These are phyloP conservation scores for Clarias laeviceps DNA, from an alignment of 2,797 vertebrate genomes.

Conservation along the genomic window DNA sequence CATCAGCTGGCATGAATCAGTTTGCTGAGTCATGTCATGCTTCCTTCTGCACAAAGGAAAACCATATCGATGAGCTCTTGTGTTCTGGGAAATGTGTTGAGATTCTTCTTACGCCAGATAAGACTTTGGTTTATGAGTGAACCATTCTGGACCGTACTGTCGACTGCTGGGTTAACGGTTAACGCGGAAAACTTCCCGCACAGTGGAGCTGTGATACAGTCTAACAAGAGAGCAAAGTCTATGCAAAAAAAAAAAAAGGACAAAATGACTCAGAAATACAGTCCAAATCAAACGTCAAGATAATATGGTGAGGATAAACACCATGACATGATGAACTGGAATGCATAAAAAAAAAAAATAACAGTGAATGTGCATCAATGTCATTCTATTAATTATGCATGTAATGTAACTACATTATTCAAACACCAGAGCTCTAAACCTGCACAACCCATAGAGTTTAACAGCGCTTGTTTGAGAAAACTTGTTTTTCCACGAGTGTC, in stretches of 20 bases:
- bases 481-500: too few species aligned
- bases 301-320: not conserved
- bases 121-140: not conserved
- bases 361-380: not conserved
- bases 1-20: not conserved
- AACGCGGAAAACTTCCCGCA: not conserved
- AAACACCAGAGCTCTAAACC: not conserved
- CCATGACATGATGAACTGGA: not conserved
- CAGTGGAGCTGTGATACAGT: not conserved
- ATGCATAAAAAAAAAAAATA: not conserved
- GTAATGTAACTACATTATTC: not conserved
- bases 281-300: not conserved
- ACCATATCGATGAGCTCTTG: not conserved
- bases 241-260: not conserved
- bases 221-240: conserved; percentile 29
- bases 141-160: not conserved
- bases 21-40: not conserved
- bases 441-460: not conserved
- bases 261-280: conserved; percentile 11
- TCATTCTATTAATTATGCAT: not conserved
- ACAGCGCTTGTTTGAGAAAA: too few species aligned
- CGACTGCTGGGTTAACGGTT: conserved; percentile 39
- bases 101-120: not conserved
- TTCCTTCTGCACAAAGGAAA: not conserved
- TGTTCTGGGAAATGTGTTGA: not conserved